phyloP scores from a whole-genome alignment of 2,888 invertebrate genomes.

The Acleris emargana region DNA sequence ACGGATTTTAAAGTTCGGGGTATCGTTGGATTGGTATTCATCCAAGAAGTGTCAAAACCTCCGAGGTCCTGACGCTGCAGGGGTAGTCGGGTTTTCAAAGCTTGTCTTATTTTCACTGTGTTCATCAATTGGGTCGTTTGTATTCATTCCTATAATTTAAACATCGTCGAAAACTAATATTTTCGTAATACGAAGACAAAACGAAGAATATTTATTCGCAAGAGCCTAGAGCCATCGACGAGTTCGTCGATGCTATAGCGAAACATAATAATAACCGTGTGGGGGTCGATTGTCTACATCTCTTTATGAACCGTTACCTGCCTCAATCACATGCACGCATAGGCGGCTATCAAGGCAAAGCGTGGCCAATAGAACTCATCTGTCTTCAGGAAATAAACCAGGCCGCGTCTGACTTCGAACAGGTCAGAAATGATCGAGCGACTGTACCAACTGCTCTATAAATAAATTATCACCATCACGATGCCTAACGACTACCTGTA shows the following conservation, averaged over 20 bases:
- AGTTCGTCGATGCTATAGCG: not conserved
- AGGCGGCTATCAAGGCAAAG: slow-evolving; percentile 10
- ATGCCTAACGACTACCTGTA: slow-evolving; percentile 7
- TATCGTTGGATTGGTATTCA: too few relatives aligned
- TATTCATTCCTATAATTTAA: too few relatives aligned
- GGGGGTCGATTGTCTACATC: slow-evolving; percentile 9
- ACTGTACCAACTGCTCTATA: slow-evolving; percentile 41
- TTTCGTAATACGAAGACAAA: too few relatives aligned
- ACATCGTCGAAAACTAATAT: too few relatives aligned
- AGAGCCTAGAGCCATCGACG: not conserved
- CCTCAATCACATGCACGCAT: slow-evolving; percentile 28
- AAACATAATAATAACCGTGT: not conserved
- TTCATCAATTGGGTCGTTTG: too few relatives aligned
- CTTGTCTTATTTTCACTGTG: too few relatives aligned
- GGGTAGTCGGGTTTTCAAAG: too few relatives aligned
- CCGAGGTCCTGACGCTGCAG: too few relatives aligned
- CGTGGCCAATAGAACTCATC: slow-evolving; percentile 3
- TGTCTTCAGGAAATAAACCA: slow-evolving; percentile 18
- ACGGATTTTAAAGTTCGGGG: too few relatives aligned
- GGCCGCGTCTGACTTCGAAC: slow-evolving; percentile 51
- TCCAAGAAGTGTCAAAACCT: too few relatives aligned
- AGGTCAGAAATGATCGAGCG: slow-evolving; percentile 52
- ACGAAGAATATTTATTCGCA: too few relatives aligned
- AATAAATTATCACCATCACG: slow-evolving; percentile 28
- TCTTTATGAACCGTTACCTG: slow-evolving; percentile 22